These are phyloP conservation scores for Proisotoma minuta DNA, from an alignment of 2,888 invertebrate species.

Conservation along the genomic window DNA sequence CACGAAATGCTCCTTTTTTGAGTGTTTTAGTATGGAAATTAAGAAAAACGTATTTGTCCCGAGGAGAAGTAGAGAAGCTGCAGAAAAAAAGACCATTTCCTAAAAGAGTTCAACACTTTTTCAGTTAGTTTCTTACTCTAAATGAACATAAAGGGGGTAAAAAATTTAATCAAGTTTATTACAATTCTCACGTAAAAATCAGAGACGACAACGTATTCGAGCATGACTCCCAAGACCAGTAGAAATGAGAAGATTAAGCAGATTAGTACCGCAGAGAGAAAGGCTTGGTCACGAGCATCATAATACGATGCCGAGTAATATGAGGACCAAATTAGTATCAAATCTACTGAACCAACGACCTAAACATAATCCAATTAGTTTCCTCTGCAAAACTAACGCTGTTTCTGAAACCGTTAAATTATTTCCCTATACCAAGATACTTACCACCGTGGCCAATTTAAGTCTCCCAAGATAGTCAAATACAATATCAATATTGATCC, in stretches of 20 bases:
- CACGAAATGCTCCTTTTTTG: constrained; percentile 11
- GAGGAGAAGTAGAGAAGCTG: constrained; percentile 21
- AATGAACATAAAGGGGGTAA: not conserved
- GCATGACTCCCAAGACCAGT: constrained; percentile 22
- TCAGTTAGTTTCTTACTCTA: not conserved
- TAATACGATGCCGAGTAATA: not conserved
- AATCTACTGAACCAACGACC: constrained; percentile 27
- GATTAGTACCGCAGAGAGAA: constrained; percentile 31
- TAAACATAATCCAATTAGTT: constrained; percentile 7
- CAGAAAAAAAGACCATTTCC: constrained; percentile 31
- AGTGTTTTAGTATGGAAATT: constrained; percentile 23
- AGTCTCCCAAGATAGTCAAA: constrained; percentile 30
- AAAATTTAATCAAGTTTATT: constrained; percentile 8
- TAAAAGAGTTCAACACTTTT: constrained; percentile 9
- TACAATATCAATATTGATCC: constrained; percentile 23
- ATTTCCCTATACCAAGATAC: too few relatives aligned
- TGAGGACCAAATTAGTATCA: constrained; percentile 20
- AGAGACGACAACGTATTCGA: constrained; percentile 16
- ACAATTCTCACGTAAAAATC: constrained; percentile 29
- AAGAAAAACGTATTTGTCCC: constrained; percentile 26
- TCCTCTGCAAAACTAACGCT: too few relatives aligned
- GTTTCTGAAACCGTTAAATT: too few relatives aligned
- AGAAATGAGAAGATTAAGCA: constrained; percentile 30
- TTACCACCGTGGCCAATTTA: constrained; percentile 32
- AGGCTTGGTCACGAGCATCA: constrained; percentile 34